A percentile compares a stretch with the other conserved stretches of the same genome.
These are phyloP conservation scores for Geococcyx californianus DNA, from an alignment of 2,113 vertebrate genomes.

Conservation along the genomic window DNA sequence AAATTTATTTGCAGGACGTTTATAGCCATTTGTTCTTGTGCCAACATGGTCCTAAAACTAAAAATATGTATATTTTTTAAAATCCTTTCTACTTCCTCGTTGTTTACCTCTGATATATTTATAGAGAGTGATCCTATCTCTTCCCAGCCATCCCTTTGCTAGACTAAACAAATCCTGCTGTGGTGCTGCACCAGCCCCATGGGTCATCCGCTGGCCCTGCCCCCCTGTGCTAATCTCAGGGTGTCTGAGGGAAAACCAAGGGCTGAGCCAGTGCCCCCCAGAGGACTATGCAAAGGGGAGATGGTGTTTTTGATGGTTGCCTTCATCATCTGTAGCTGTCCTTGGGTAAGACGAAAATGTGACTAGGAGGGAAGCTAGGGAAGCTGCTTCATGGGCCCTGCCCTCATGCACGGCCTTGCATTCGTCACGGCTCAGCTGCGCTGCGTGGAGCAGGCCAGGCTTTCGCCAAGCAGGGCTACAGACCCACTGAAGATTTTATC, in stretches of 20 bases:
- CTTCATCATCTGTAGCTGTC: background rate
- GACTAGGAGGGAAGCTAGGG: background rate
- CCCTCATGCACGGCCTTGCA: background rate
- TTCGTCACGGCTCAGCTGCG: fast-evolving
- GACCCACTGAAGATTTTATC: background rate
- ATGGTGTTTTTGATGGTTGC: background rate
- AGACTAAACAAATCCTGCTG: conserved; percentile 1
- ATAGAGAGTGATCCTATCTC: background rate
- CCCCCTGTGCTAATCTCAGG: background rate
- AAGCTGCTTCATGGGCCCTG: background rate
- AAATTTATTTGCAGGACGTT: background rate
- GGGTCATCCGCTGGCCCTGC: background rate
- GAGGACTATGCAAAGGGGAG: background rate
- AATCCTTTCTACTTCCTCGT: background rate
- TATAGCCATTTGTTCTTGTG: background rate
- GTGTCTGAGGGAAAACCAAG: background rate
- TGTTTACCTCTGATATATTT: background rate
- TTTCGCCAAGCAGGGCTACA: background rate
- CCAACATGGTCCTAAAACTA: background rate
- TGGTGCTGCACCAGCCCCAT: no score
- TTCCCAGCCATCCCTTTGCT: background rate
- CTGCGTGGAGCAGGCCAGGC: background rate
- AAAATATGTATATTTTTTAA: background rate
- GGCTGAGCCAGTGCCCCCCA: background rate
- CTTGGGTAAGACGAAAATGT: background rate